phyloP scores from a whole-genome alignment of 2,113 vertebrate species.

The Paratilapia polleni region DNA sequence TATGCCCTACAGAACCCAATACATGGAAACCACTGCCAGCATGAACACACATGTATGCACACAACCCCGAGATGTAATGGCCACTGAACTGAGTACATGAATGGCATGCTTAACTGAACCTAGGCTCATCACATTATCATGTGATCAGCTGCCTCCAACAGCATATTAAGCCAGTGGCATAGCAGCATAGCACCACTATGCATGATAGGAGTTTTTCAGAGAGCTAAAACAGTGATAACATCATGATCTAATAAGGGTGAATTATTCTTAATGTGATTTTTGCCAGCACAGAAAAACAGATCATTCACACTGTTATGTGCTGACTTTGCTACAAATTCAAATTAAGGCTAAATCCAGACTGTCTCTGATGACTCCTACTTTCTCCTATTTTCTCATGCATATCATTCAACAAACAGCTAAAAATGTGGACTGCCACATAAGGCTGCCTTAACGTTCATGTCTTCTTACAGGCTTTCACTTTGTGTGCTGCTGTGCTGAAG shows the following conservation, averaged over 20 bases:
- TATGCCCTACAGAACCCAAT: neutral
- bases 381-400: too few relatives aligned
- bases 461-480: too few relatives aligned
- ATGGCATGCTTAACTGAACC: conserved; percentile 51
- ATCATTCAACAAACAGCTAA: too few relatives aligned
- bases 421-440: too few relatives aligned
- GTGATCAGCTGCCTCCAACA: conserved; percentile 24
- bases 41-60: conserved; percentile 6
- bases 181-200: neutral
- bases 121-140: conserved; percentile 1
- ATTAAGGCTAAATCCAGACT: too few relatives aligned
- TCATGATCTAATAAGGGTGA: neutral
- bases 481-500: too few relatives aligned
- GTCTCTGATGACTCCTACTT: too few relatives aligned
- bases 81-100: conserved; percentile 43
- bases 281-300: neutral
- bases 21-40: neutral
- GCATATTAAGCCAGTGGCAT: conserved; percentile 21
- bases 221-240: neutral
- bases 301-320: too few relatives aligned
- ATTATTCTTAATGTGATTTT: neutral
- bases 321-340: too few relatives aligned
- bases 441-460: too few relatives aligned
- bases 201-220: neutral
- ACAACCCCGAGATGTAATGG: conserved; percentile 28